These are phyloP conservation scores for Epinotia brunnichana DNA, from an alignment of 2,888 invertebrate genomes.

Conservation along the genomic window DNA sequence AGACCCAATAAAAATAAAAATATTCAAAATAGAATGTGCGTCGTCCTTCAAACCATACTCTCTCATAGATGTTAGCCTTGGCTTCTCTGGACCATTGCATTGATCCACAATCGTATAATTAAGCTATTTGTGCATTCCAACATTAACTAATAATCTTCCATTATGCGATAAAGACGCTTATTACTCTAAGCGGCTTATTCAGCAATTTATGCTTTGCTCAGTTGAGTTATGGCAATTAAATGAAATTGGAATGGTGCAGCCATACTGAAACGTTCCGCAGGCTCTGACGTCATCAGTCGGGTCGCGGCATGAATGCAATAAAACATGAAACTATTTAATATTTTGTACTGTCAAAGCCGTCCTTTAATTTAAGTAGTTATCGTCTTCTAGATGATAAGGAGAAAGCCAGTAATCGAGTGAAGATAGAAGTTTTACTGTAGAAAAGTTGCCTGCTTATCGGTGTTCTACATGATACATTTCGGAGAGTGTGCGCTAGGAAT, in stretches of 20 bases:
- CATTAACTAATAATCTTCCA: not conserved
- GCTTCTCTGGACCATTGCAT: not conserved
- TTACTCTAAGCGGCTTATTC: not conserved
- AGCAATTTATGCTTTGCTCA: not conserved
- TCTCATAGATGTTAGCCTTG: not conserved
- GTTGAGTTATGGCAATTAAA: constrained; percentile 16
- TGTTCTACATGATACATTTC: too few relatives aligned
- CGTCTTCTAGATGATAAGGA: not conserved
- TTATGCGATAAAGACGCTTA: not conserved
- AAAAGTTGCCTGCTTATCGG: too few relatives aligned
- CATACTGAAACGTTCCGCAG: not conserved
- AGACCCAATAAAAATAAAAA: too few relatives aligned
- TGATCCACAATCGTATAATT: not conserved
- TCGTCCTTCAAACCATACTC: not conserved
- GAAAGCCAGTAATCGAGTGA: too few relatives aligned
- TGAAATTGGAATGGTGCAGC: constrained; percentile 16
- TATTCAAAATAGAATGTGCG: too few relatives aligned
- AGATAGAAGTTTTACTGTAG: too few relatives aligned
- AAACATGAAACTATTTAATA: constrained; percentile 8
- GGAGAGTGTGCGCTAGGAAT: too few relatives aligned
- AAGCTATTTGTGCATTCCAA: not conserved
- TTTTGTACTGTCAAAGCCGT: not conserved
- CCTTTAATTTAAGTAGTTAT: not conserved
- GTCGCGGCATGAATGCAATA: constrained; percentile 14
- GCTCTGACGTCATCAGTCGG: constrained; percentile 9